These are phyloP conservation scores for Aselliscus stoliczkanus DNA, from an alignment of 2,797 vertebrate species.

Conservation along the genomic window DNA sequence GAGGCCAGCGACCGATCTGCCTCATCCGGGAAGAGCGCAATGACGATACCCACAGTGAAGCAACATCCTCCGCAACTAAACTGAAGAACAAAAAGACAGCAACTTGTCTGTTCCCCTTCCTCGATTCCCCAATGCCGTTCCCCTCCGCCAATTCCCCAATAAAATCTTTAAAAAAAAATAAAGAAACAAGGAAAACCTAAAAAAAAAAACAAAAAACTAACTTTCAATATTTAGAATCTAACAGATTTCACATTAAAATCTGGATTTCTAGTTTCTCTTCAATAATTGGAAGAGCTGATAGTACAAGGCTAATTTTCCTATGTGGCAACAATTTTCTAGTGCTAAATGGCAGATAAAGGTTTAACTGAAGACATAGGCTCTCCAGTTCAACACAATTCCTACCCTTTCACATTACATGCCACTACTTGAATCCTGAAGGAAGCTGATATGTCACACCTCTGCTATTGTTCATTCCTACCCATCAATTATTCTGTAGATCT, in stretches of 20 bases:
- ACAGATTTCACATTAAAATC: background rate
- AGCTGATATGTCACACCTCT: background rate
- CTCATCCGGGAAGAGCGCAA: too few relatives aligned
- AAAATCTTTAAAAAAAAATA: too few relatives aligned
- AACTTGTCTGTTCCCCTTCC: too few relatives aligned
- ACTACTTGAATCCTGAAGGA: background rate
- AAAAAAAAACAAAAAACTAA: background rate
- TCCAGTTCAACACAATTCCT: background rate
- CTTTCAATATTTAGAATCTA: background rate
- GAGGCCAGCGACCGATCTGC: too few relatives aligned
- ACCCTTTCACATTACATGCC: background rate
- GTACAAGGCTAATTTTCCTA: background rate
- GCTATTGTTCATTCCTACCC: background rate
- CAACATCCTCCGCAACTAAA: too few relatives aligned
- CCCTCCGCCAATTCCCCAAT: too few relatives aligned
- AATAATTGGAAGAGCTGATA: background rate
- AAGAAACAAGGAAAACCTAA: too few relatives aligned
- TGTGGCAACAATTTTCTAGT: background rate
- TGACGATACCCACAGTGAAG: too few relatives aligned
- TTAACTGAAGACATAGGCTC: background rate
- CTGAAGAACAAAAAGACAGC: too few relatives aligned
- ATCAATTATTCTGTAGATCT: background rate
- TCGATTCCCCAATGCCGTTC: too few relatives aligned
- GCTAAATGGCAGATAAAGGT: background rate
- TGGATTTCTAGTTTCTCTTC: constrained; percentile 5